Percentiles rank a stretch among this genome's conserved stretches.
Evolutionary conservation across 2,888 invertebrate species (phyloP).

Genomic region (Lepidocyrtinus sp.): DNA sequence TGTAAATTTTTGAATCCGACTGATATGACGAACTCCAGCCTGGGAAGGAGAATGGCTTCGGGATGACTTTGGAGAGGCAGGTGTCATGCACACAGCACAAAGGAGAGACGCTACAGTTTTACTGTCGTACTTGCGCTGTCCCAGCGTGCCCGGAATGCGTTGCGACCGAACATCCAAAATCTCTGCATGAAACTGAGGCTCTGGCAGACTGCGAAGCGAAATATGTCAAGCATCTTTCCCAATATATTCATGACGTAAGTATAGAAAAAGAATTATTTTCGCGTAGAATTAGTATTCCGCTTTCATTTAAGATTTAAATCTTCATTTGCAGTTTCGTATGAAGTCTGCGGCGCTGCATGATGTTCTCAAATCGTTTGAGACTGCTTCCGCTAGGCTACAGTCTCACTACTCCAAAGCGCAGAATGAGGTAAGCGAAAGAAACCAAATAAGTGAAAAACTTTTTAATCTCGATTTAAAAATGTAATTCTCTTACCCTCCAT

Average conservation of each 20-base stretch:
- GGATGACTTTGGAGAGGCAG: slow-evolving; percentile 73
- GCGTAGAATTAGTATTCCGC: background rate
- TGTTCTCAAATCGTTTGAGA: slow-evolving; percentile 89
- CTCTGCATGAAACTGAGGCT: slow-evolving; percentile 89
- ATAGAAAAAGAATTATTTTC: background rate
- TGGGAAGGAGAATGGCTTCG: slow-evolving; percentile 57
- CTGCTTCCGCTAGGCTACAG: slow-evolving; percentile 85
- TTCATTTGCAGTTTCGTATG: slow-evolving; percentile 63
- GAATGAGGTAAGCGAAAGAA: slow-evolving; percentile 77
- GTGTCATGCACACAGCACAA: slow-evolving; percentile 91
- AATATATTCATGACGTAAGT: slow-evolving; percentile 68
- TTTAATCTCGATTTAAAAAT: too few relatives aligned
- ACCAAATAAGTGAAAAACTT: slow-evolving; percentile 10
- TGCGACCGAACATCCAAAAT: slow-evolving; percentile 85
- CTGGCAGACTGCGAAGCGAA: slow-evolving; percentile 87
- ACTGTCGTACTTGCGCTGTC: slow-evolving; percentile 92
- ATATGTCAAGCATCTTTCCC: slow-evolving; percentile 76
- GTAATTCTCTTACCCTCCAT: too few relatives aligned
- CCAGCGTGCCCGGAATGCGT: slow-evolving; percentile 98
- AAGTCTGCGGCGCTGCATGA: slow-evolving; percentile 85
- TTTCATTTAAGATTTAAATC: background rate
- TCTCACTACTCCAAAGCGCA: slow-evolving; percentile 93
- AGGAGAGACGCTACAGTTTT: slow-evolving; percentile 91
- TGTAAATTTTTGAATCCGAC: background rate
- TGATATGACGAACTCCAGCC: slow-evolving; percentile 46